Base-by-base conservation (phyloP, 2,888 invertebrate genomes). In the Amaurobius ferox region DNA sequence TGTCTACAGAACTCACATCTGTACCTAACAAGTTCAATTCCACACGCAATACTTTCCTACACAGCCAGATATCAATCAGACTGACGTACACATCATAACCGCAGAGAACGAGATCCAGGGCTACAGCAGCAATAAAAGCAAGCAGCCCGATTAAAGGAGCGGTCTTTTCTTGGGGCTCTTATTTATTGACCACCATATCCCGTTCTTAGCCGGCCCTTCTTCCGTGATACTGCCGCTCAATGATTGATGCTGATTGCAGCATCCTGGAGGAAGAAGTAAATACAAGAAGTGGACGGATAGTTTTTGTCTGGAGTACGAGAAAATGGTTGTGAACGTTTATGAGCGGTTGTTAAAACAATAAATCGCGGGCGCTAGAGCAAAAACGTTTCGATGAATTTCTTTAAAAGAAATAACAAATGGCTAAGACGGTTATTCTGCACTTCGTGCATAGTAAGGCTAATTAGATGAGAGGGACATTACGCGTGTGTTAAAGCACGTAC, bases 211-310 rank as follows among this genome's bases (percentile, higher is more conserved):
- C 73, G 73, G 73, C 67, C 64, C 61, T 79, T 72, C 44, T 70
- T 79, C 73, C 68, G 39, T 64, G 29, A 66, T 32, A 66, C 66
- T 70, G 77, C 83, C 83, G 83, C 72, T 23, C 77, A 83, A 83
- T 83, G 83, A 83, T 83, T 83, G 83, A 83, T 83, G 83, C 61
- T 77, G 77, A 83, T 83, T 64, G 66, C 66, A 66, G 30, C 66
- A 35, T 66, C n/a, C 30, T 55, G 55, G 23, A 55, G 55, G 55
- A 55, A 55, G 66, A 70, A 83, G 77, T 83, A 83, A 72, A 83
- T 61, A 79, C 28, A 55, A 66, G 40, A 72, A 48, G 28, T 61
- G 39, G 26, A 40, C n/a, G 19, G 26, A 16, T 19, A 70, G 74
- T 44, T 48, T 83, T 72, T 72, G 62, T 72, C 32, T 26, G 13